Conservation (phyloP, 2,888 invertebrate species). For the Hipparchia semele region DNA sequence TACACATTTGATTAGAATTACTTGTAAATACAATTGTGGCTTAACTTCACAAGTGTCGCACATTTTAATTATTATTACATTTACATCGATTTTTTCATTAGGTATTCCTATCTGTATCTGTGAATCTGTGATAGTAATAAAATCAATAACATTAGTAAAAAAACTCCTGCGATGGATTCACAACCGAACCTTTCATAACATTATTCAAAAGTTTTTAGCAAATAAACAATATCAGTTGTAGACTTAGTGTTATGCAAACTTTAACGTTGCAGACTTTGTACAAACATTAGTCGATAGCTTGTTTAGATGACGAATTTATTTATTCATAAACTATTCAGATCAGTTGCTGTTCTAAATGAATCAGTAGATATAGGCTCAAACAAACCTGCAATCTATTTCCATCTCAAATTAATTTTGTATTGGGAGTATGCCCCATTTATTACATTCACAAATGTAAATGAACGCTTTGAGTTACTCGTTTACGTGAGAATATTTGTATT, state of each 20-base stretch:
- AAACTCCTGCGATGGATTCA: too few relatives aligned
- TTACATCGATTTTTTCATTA: too few relatives aligned
- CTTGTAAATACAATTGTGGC: too few relatives aligned
- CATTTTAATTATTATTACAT: too few relatives aligned
- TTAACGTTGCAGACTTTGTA: background rate
- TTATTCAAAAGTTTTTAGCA: background rate
- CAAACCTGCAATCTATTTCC: constrained; percentile 42
- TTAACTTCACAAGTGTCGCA: too few relatives aligned
- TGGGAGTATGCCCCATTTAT: constrained; percentile 78
- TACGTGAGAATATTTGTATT: constrained; percentile 83
- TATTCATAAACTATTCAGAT: constrained; percentile 33
- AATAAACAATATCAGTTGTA: background rate
- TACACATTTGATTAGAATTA: too few relatives aligned
- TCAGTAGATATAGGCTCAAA: constrained; percentile 39
- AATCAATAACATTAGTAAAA: too few relatives aligned
- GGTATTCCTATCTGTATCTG: too few relatives aligned
- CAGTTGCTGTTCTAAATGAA: constrained; percentile 39
- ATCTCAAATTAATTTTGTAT: constrained; percentile 67
- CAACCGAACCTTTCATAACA: too few relatives aligned
- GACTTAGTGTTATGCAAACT: background rate
- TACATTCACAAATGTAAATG: constrained; percentile 81
- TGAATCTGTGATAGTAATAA: too few relatives aligned
- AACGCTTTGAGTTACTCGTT: constrained; percentile 78
- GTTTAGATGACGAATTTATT: constrained; percentile 24
- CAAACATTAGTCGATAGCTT: background rate